phyloP scores from a whole-genome alignment of 2,888 invertebrate genomes.

The Esperia sulphurella region DNA sequence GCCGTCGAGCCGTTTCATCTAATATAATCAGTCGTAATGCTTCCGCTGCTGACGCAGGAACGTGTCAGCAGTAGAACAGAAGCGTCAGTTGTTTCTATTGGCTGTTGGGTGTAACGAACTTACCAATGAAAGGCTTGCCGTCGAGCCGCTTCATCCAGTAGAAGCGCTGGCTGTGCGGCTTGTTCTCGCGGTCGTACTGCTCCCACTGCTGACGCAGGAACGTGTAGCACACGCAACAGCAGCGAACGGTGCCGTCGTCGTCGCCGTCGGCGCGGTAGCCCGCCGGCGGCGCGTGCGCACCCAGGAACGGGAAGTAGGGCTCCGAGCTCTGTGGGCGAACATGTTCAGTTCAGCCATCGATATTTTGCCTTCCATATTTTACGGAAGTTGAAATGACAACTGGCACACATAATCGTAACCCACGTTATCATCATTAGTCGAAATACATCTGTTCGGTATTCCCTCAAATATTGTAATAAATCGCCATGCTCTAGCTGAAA shows the following conservation, averaged over 20 bases:
- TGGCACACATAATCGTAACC: no score
- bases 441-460: no score
- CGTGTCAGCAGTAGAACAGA: slow-evolving; percentile 84
- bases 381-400: no score
- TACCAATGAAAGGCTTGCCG: slow-evolving; percentile 90
- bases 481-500: no score
- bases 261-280: slow-evolving; percentile 81
- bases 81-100: no score
- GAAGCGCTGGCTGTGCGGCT: slow-evolving; percentile 91
- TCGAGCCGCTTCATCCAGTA: slow-evolving; percentile 96
- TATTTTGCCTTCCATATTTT: no score
- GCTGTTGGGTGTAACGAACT: slow-evolving; percentile 25
- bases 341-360: neutral
- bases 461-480: no score
- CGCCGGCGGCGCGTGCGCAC: slow-evolving; percentile 91
- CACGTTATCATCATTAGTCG: no score
- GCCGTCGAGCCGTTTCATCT: slow-evolving; percentile 94
- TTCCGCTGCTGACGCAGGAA: slow-evolving; percentile 95
- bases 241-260: slow-evolving; percentile 81
- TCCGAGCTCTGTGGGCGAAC: slow-evolving; percentile 71
- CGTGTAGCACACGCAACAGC: slow-evolving; percentile 92
- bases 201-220: slow-evolving; percentile 95
- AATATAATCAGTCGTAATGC: slow-evolving; percentile 93
- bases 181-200: slow-evolving; percentile 89
- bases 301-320: slow-evolving; percentile 95